Base-by-base conservation (phyloP, 2,888 invertebrate genomes). In the Caenorhabditis zanzibari region DNA sequence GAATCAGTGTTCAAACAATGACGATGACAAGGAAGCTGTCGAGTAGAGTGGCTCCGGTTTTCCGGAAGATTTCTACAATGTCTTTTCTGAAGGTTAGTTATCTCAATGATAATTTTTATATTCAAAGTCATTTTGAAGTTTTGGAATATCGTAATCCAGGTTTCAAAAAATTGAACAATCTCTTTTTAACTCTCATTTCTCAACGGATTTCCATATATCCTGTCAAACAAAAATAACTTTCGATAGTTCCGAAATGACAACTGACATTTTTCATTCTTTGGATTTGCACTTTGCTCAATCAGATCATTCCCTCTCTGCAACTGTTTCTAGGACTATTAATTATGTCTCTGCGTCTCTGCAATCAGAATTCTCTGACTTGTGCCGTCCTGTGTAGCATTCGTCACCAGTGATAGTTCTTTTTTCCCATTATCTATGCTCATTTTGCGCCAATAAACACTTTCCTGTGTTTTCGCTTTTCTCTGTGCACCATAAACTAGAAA, bases 21-120 rank as follows among this genome's bases (percentile, higher is more conserved):
- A 41, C 79, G 16, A 10, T 61, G n/a, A 52, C 79, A 6, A 41
- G 79, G 56, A 80, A 80, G 41, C 22, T 80, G 16, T 80, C 80
- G 26, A 80, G 64, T 41, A 44, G 72, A n/a, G 66, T 80, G 58
- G 80, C 63, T 5, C 80, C 80, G 14, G 80, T 80, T 4, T 24
- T 80, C 19, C 44, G 80, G 16, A 80, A 80, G 58, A 72, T 80
- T 19, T 80, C 80, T 5, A 80, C 72, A 12, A 80, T 80, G 80
- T 66, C 72, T 3, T 80, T 80, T 32, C 49, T 73, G 16, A 72
- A 80, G 80, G 80, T 72, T 24, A 38, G 64, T 7, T 38, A 38
- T 38, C 38, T 7, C n/a, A n/a, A n/a, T n/a, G n/a, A n/a, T n/a
- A n/a, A n/a, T 32, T 44, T 14, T 44, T 44, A 14, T 5, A 14